phyloP scores from a whole-genome alignment of 2,113 vertebrate species.

The Syngnathus scovelli region DNA sequence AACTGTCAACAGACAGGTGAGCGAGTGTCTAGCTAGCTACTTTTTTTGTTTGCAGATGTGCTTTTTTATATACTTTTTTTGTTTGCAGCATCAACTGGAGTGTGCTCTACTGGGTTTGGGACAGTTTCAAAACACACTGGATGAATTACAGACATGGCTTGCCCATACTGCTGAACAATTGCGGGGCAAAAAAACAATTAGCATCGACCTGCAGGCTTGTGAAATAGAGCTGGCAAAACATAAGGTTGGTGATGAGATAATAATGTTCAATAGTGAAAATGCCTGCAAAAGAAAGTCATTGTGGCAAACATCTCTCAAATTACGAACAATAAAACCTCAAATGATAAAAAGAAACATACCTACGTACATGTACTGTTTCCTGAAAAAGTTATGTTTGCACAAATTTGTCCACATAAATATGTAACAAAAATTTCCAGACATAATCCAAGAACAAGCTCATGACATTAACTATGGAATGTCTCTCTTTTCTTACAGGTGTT shows the following conservation, averaged over 20 bases:
- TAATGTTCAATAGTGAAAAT: not conserved
- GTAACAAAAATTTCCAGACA: not conserved
- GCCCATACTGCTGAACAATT: slow-evolving; percentile 73
- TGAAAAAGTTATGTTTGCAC: no score
- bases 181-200: slow-evolving; percentile 58
- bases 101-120: slow-evolving; percentile 80
- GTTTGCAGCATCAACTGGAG: slow-evolving; percentile 79
- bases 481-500: slow-evolving; percentile 68
- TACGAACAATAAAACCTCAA: not conserved
- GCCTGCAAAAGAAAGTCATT: not conserved
- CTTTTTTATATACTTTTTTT: not conserved
- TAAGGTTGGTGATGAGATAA: slow-evolving; percentile 68
- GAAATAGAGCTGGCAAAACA: slow-evolving; percentile 89
- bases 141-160: slow-evolving; percentile 81
- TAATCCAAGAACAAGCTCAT: not conserved
- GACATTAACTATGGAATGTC: not conserved
- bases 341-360: not conserved
- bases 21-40: not conserved
- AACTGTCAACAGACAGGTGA: slow-evolving; percentile 78
- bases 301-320: not conserved
- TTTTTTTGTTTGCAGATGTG: no score
- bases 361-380: no score
- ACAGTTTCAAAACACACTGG: slow-evolving; percentile 83
- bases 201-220: slow-evolving; percentile 81
- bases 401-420: no score